These are phyloP conservation scores for Poeciliopsis infans DNA, from an alignment of 2,797 vertebrate species.

Conservation along the genomic window DNA sequence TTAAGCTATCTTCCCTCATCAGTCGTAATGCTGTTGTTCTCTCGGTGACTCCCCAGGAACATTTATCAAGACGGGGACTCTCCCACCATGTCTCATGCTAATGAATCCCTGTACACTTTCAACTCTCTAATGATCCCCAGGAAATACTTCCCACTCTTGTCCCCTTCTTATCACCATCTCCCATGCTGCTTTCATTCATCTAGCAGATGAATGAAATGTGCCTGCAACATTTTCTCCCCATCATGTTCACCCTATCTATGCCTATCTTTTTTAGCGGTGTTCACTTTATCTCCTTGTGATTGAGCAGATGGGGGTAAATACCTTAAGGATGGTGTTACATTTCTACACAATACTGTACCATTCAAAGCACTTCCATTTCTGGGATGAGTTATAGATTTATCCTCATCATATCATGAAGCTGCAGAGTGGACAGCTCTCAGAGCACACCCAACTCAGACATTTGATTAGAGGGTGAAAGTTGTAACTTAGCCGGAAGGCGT, in stretches of 20 bases:
- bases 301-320: constrained; percentile 55
- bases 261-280: constrained; percentile 12
- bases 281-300: constrained; percentile 44
- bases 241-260: constrained; percentile 56
- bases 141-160: constrained; percentile 61
- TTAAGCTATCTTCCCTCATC: constrained; percentile 37
- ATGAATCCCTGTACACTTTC: constrained; percentile 62
- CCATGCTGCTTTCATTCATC: constrained; percentile 65
- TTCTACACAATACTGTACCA: constrained; percentile 45
- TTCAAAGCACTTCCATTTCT: constrained; percentile 62
- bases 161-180: constrained; percentile 64
- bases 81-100: constrained; percentile 57
- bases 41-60: constrained; percentile 44
- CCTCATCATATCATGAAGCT: constrained; percentile 25
- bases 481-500: constrained; percentile 18
- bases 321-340: constrained; percentile 50
- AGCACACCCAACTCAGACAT: constrained; percentile 38
- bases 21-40: constrained; percentile 53
- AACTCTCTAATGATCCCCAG: constrained; percentile 64
- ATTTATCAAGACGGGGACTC: constrained; percentile 59
- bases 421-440: constrained; percentile 48
- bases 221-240: constrained; percentile 55
- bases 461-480: constrained; percentile 46
- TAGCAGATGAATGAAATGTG: constrained; percentile 61
- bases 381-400: constrained; percentile 66